Base-by-base conservation (phyloP, 1,140 invertebrate species). In the Adelges cooleyi region DNA sequence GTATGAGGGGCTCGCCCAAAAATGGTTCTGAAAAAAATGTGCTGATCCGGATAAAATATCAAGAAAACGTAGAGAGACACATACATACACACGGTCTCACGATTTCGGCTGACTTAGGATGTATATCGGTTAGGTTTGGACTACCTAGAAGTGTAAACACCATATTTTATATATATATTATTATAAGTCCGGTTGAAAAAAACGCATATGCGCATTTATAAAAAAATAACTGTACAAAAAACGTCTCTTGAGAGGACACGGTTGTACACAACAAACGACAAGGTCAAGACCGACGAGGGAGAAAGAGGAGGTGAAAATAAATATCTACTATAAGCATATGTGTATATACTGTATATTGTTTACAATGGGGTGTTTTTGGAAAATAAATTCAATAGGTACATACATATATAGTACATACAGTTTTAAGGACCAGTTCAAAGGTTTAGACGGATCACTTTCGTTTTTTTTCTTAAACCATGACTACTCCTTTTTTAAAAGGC, bases 1-100 rank as follows among this genome's bases (percentile, higher is more conserved):
- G 5, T 33, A 33, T 33, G 13, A 6, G 18, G 27, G 46, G 40
- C 56, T 62, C 25, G 56, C 40, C 56, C 56, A 25, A n/a, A 6
- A 48, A 48, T 46, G 56, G 40, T 62, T 48, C 11, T 62, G 5
- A 13, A 48, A 62, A 56, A 46, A 62, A 62, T 62, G 42, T 62
- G 56, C 42, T 62, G 56, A 59, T 44, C 17, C 25, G 40, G 40
- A 46, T 23, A n/a, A 62, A 62, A 62, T 17, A 33, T 33, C 29
- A 33, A 5, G 29, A 33, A 33, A 33, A 33, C 11, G 29, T 33
- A n/a, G n/a, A n/a, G n/a, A n/a, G n/a, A n/a, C n/a, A n/a, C n/a
- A n/a, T n/a, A n/a, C n/a, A 33, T 33, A 11, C 29, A 33, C 29
- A 15, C 38, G 20, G 18, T 4, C 40, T 56, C 2, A 56, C 38